Base-by-base conservation (phyloP, 2,113 vertebrate species). In the Phoxinus phoxinus region DNA sequence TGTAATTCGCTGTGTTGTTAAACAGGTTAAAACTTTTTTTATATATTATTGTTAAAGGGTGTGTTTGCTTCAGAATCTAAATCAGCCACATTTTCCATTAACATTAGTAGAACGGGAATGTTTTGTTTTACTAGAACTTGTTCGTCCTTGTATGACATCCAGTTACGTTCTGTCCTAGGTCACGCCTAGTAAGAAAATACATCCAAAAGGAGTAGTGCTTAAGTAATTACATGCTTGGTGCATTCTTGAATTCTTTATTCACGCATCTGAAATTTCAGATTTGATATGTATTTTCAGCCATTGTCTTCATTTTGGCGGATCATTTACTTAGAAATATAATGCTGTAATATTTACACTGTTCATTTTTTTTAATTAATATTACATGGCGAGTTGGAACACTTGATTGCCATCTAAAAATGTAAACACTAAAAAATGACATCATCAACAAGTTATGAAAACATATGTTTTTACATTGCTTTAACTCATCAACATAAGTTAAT, bases 1-100 rank as follows among this genome's bases (percentile, higher is more conserved):
- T 83, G 61, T 67, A 77, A 44, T 75, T 82, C 67, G 85, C 67
- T 82, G 17, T 48, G 12, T 23, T 53, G 41, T 86, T 82, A 51
- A 86, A 83, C 61, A 44, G 21, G n/a, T 46, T 35, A 17, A 61
- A 59, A 69, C 11, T 0, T 19, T 63, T 61, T 69, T 51, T 17
- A 44, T 51, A 41, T 82, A 53, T 32, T 69, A 69, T 35, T 35
- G 61, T 67, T 82, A 69, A 82, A 82, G 63, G 80, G 79, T 30
- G 59, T 67, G 79, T 30, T 81, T 65, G 56, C 32, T 65, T 32
- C 17, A 7, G 4, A 51, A 35, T 67, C 19, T n/a, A 69, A 69
- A 69, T 69, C 27, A 69, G 61, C 44, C 19, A 1, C n/a, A 11
- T n/a, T 69, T 53, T 69, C 63, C 80, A 82, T 82, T 23, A 81